phyloP scores from a whole-genome alignment of 2,888 invertebrate species.

The Dusona sp. region DNA sequence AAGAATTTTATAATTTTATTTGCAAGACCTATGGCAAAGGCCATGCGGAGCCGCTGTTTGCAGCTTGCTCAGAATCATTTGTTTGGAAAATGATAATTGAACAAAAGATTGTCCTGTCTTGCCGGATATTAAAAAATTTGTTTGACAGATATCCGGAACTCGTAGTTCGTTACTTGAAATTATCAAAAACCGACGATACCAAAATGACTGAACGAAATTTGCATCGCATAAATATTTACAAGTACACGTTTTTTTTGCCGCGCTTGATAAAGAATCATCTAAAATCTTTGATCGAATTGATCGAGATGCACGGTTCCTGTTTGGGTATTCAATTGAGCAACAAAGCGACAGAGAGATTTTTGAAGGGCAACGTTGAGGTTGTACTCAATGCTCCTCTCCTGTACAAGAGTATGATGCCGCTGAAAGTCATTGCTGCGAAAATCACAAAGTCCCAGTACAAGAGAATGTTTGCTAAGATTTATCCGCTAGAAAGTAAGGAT shows the following conservation, averaged over 20 bases:
- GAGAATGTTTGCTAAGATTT: constrained; percentile 72
- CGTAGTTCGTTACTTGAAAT: constrained; percentile 76
- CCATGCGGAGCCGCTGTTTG: constrained; percentile 75
- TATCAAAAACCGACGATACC: constrained; percentile 52
- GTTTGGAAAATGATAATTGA: constrained; percentile 67
- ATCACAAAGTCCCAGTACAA: constrained; percentile 72
- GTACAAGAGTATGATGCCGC: constrained; percentile 72
- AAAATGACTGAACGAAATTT: neutral
- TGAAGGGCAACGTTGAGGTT: constrained; percentile 73
- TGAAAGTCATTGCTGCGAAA: constrained; percentile 70
- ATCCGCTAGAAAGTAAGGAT: constrained; percentile 63
- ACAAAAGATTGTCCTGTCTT: constrained; percentile 67
- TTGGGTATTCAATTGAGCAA: constrained; percentile 72
- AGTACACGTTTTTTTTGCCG: constrained; percentile 71
- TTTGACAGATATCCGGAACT: constrained; percentile 75
- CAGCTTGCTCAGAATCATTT: constrained; percentile 77
- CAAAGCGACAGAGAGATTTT: constrained; percentile 71
- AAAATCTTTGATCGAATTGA: constrained; percentile 73
- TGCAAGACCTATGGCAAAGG: constrained; percentile 70
- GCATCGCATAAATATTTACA: constrained; percentile 51
- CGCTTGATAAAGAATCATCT: constrained; percentile 75
- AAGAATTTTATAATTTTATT: constrained; percentile 76
- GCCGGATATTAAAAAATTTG: constrained; percentile 63
- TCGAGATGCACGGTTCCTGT: constrained; percentile 60
- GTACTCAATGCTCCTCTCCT: constrained; percentile 72